Conservation (phyloP, 2,797 vertebrate species). For the Atherinosoma microstoma region DNA sequence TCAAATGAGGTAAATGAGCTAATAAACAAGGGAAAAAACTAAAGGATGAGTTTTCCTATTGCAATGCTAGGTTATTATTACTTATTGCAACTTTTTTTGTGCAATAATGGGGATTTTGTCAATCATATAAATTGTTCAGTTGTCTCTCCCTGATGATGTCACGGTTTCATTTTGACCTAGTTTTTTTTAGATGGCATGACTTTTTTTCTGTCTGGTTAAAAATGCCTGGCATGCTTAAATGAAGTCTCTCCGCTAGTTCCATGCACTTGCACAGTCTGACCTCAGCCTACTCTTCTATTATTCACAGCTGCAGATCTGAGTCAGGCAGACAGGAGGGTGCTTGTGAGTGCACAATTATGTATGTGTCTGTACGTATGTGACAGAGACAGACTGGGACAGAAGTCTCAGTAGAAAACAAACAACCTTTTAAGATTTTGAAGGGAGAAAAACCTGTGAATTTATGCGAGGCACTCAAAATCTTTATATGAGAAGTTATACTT, state of each 20-base stretch:
- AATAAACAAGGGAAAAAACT: neutral
- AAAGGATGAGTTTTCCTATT: neutral
- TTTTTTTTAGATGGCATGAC: constrained; percentile 42
- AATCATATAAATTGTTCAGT: too few relatives aligned
- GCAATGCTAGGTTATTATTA: neutral
- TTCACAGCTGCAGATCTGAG: constrained; percentile 68
- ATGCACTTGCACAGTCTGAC: constrained; percentile 72
- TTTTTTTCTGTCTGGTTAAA: constrained; percentile 59
- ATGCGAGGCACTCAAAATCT: constrained; percentile 20
- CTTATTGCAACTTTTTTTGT: constrained; percentile 11
- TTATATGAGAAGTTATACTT: constrained; percentile 7
- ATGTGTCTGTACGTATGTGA: constrained; percentile 14
- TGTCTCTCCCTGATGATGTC: constrained; percentile 22
- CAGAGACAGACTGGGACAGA: constrained; percentile 31
- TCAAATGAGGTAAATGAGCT: neutral
- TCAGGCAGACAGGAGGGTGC: constrained; percentile 59
- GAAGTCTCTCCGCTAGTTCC: constrained; percentile 27
- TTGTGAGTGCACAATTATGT: constrained; percentile 11
- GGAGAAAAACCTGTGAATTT: neutral
- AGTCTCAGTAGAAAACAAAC: constrained; percentile 33
- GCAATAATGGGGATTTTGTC: constrained; percentile 17
- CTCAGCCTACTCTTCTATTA: constrained; percentile 70
- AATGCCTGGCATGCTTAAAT: constrained; percentile 43
- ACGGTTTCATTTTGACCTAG: constrained; percentile 43
- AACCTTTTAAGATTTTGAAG: constrained; percentile 18